Evolutionary conservation across 1,140 invertebrate species (phyloP).

Genomic region (Sycobia sp.): DNA sequence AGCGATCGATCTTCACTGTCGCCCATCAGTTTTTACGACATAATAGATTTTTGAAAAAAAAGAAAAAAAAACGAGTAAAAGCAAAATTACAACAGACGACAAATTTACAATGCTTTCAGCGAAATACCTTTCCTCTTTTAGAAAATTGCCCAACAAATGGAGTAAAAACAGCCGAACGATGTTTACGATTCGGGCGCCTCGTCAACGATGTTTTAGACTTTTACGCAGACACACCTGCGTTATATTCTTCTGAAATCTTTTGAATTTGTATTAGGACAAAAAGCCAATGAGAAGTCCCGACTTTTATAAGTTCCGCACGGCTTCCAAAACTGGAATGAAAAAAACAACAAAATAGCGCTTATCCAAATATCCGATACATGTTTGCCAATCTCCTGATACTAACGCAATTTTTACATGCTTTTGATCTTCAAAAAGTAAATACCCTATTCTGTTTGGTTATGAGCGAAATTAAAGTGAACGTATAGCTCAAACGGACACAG

Average conservation of each 20-base stretch:
- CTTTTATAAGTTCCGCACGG: not conserved
- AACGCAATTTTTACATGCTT: too few species aligned
- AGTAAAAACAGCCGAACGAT: slow-evolving; percentile 22
- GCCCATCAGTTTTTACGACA: too few species aligned
- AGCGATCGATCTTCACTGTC: too few species aligned
- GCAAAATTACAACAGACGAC: slow-evolving; percentile 5
- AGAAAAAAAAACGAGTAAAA: not conserved
- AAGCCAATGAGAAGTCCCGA: slow-evolving; percentile 20
- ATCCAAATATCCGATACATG: too few species aligned
- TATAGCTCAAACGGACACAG: too few species aligned
- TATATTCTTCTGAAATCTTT: slow-evolving; percentile 29
- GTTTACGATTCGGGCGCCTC: slow-evolving; percentile 32
- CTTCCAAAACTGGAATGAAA: slow-evolving; percentile 19
- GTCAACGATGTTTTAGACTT: slow-evolving; percentile 36
- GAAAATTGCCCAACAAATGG: slow-evolving; percentile 30
- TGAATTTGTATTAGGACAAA: slow-evolving; percentile 28
- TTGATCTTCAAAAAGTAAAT: too few species aligned
- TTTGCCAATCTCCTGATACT: too few species aligned
- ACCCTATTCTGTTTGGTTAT: too few species aligned
- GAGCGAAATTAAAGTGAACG: too few species aligned
- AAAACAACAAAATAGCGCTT: too few species aligned
- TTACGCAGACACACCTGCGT: slow-evolving; percentile 20
- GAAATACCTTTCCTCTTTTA: slow-evolving; percentile 28
- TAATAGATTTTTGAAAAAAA: too few species aligned
- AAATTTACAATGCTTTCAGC: slow-evolving; percentile 34